These are phyloP conservation scores for Palythoa heliodiscus DNA, from an alignment of 92 coral and sea anemone genomes.

Conservation along the genomic window DNA sequence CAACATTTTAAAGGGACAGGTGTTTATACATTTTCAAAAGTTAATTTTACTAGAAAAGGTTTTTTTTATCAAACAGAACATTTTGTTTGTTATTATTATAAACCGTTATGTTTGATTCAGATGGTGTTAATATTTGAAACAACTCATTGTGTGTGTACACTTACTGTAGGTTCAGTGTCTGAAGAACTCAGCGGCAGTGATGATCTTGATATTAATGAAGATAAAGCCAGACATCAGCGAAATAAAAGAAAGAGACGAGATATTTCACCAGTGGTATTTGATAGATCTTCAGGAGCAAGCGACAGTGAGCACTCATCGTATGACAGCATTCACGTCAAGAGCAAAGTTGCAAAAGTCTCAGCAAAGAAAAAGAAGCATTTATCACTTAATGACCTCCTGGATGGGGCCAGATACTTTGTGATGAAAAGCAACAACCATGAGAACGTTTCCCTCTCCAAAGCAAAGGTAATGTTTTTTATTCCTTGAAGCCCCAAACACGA, in stretches of 20 bases:
- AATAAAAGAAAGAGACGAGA: conserved; percentile 71
- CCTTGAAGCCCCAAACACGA: background rate
- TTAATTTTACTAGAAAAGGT: background rate
- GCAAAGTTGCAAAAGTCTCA: conserved; percentile 88
- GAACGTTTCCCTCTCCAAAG: conserved; percentile 92
- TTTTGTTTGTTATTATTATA: too few species aligned
- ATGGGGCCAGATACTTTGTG: conserved; percentile 91
- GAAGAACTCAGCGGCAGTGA: conserved; percentile 62
- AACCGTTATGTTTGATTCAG: background rate
- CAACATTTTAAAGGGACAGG: too few species aligned
- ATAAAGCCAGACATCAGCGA: conserved; percentile 44
- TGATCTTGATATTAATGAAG: conserved; percentile 48
- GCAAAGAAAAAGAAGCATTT: conserved; percentile 58
- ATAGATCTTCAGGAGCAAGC: conserved; percentile 69
- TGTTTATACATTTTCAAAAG: too few species aligned
- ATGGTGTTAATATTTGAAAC: background rate
- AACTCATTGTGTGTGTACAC: background rate
- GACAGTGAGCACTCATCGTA: conserved; percentile 75
- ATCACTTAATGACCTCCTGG: conserved; percentile 75
- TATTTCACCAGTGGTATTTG: conserved; percentile 70
- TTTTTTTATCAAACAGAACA: background rate
- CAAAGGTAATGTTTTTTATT: conserved; percentile 65
- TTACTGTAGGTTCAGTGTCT: conserved; percentile 26
- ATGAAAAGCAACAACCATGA: conserved; percentile 98
- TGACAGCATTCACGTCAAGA: conserved; percentile 76